Base-by-base conservation (phyloP, 2,888 invertebrate genomes). In the Thereva unica region DNA sequence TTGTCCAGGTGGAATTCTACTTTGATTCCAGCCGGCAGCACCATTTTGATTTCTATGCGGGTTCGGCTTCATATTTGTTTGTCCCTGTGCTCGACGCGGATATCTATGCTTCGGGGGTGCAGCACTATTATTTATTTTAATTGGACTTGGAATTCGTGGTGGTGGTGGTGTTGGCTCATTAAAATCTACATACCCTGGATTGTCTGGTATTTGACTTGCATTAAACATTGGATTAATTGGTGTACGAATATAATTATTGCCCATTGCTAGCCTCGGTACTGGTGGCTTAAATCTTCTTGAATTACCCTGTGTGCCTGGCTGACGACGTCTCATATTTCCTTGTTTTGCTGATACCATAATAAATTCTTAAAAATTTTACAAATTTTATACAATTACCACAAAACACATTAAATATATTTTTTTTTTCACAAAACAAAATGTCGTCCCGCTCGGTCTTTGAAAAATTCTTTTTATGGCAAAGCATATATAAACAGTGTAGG, bases 131-230 rank as follows among this genome's bases (percentile, higher is more conserved):
- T 50, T 10, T 8, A 41, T 41, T n/a, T 66, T 69, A 1, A 1
- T 35, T 1, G 63, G 53, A 4, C 10, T 10, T 5, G 59, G 56
- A 10, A 45, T 64, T n/a, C 53, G 53, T 12, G 54, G 49, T 10
- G 61, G 65, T 34, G 73, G 73, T 49, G 78, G 76, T 3, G 75
- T 71, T 41, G 79, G 78, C 49, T 76, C 77, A 67, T 79, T 80
- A 42, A 80, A 80, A 69, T 80, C 81, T 69, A 80, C 76, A 67
- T 80, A 80, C 0, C 81, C 79, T 3, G 80, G 78, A 73, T 80
- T 80, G 67, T 79, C 79, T 38, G 80, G 79, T 71, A 80, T 80
- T 70, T 80, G 80, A 68, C 75, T 77, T 64, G 78, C 76, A 67
- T 76, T 75, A 71, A 78, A 80, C 76, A 80, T 78, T 42, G 77